Evolutionary conservation across 1,140 invertebrate genomes (phyloP), one percentile per base, ranked within the genome.

Genomic region (Gonatopus flavifemur): DNA sequence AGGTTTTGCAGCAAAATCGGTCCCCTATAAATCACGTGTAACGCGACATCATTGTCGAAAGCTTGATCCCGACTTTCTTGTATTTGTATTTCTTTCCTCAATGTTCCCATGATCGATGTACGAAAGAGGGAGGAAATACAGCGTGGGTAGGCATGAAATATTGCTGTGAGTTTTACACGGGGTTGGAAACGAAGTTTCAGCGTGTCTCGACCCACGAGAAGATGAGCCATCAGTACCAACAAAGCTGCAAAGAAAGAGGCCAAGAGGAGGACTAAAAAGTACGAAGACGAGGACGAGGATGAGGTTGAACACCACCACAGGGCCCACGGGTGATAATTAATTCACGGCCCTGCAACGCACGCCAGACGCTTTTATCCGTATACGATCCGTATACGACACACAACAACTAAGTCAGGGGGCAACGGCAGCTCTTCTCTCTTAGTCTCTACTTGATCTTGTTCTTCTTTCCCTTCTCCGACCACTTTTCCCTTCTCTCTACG

Each of bases 71-170:
- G n/a, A n/a, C n/a, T n/a, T n/a, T n/a, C n/a, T n/a, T n/a, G n/a
- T n/a, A n/a, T n/a, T n/a, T n/a, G n/a, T n/a, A n/a, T n/a, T n/a
- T n/a, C n/a, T n/a, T n/a, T n/a, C n/a, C n/a, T n/a, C n/a, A n/a
- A n/a, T n/a, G n/a, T n/a, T n/a, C n/a, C n/a, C n/a, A n/a, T n/a
- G n/a, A n/a, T n/a, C n/a, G n/a, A n/a, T n/a, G n/a, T n/a, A n/a
- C n/a, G n/a, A n/a, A n/a, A n/a, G n/a, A n/a, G n/a, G n/a, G n/a
- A n/a, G n/a, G n/a, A n/a, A n/a, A n/a, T n/a, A n/a, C n/a, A n/a
- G 61, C 65, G 65, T 67, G 56, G 63, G 61, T 61, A 64, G 64
- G 63, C 65, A 63, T 67, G 63, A 67, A 67, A 67, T 67, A 67
- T 54, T 66, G 51, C 52, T 33, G 55, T 51, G 43, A 54, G 38